Base-by-base conservation (phyloP, 2,797 vertebrate species). In the Clarias fuscus region DNA sequence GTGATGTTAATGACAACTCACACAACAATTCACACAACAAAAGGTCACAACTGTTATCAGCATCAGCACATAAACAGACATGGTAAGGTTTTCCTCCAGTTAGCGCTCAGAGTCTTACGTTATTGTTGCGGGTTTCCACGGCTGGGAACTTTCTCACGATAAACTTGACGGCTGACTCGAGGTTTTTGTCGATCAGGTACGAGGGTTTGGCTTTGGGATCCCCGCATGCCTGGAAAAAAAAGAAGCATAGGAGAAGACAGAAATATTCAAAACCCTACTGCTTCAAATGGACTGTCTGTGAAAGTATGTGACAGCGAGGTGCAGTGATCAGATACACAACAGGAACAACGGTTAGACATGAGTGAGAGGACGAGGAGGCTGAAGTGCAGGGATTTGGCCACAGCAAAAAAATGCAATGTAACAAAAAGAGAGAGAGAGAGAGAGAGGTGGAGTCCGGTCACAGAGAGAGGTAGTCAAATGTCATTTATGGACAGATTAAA, bases 181-280 rank as follows among this genome's bases (percentile, higher is more conserved):
- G 93, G 93, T 99, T 99, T 96, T 99, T 99, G 93, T 99, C 98
- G 67, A 99, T 98, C 87, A 99, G 97, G 91, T 98, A 99, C 68
- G 98, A 99, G 89, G 98, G 98, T 93, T 99, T 99, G 89, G 98
- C 98, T 95, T 99, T 99, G 90, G 98, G 98, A 84, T 99, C 98
- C 68, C 98, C 98, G 67, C 98, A 99, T 84, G 98, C 98, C 98
- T 99, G 95, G 76, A 92, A 92, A 71, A 92, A 88, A 59, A 90
- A 90, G 92, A 91, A 88, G 89, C 86, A 86, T 59, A 87, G 85
- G 86, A 87, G 56, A 77, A n/a, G 15, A 27, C 30, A 58, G 56
- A 56, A 87, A 58, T 87, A 78, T 79, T 89, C 84, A 90, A 89
- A 81, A 76, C 84, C 85, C 85, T 82, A 86, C 27, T 84, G 67